Evolutionary conservation across 1,140 invertebrate genomes (phyloP), one percentile per base, ranked within the genome.

Genomic region (Drosophila cardini): DNA sequence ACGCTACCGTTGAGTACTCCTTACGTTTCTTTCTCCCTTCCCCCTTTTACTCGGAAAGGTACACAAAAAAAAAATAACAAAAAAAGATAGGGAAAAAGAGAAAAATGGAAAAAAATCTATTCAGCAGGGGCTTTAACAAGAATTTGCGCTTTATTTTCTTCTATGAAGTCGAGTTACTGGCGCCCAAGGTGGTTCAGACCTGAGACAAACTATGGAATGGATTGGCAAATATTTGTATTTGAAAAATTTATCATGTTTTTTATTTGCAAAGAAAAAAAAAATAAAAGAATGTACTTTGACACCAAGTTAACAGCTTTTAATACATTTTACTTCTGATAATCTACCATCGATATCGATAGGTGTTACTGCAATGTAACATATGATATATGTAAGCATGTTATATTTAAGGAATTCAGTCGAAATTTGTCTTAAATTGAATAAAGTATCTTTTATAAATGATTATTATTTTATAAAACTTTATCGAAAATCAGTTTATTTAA

Each of bases 101-200:
- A 40, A 56, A 55, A 62, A 30, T 56, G 50, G 53, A 48, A 36
- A 63, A 61, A 57, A 53, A 58, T 80, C 69, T 79, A 71, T 87
- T 70, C 79, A 71, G 62, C 68, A 72, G 79, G 76, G 64, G 75
- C 78, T 86, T 83, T 78, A 87, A 87, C 71, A 73, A 61, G 76
- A 83, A 87, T 77, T 80, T 86, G 79, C 79, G 75, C 79, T 82
- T 76, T 73, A 71, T 83, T 77, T 89, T 79, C 52, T 68, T 72
- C 58, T 62, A 45, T 64, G 34, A 87, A 79, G 79, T 71, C 72
- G 67, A 55, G 73, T 67, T 57, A 68, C 55, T 62, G 77, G 15
- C 30, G 63, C 30, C 65, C 16, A 65, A 65, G 61, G 32, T 65
- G 69, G 42, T 64, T 72, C 42, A 13, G 38, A 46, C 16, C 26